Base-by-base conservation (phyloP, 1,140 invertebrate genomes). In the Diabrotica undecimpunctata region DNA sequence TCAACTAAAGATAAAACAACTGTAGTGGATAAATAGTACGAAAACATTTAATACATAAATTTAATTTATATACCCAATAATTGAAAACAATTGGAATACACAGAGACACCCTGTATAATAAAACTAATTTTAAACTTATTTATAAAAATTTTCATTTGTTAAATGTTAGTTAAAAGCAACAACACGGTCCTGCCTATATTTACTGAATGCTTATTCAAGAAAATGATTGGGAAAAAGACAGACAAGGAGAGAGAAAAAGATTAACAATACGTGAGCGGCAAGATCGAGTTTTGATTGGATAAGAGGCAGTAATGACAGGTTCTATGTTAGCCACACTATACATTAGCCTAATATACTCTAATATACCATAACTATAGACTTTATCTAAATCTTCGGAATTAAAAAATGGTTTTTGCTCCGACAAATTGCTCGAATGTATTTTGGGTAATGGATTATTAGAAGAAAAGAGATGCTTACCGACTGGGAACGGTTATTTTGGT, bases 281-380 rank as follows among this genome's bases (percentile, higher is more conserved):
- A 35, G 65, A 66, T 66, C 65, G 59, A 62, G 41, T 62, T 66
- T 68, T 66, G 67, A 58, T 65, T 65, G 64, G 67, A 38, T 68
- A 65, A 65, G 54, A 14, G 52, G 37, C 35, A 13, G 51, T 68
- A 68, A 68, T 68, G 63, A 68, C 54, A 52, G 55, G 60, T 68
- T 68, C 64, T 68, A 65, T 68, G 63, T 58, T 46, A 58, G 63
- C 67, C 67, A 69, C 67, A 66, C 67, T 69, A 69, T 69, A 69
- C 64, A 69, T 69, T 69, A 69, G 56, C 38, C 56, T 69, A 69
- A 69, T 69, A 52, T 62, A 69, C 61, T 46, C 53, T 69, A 65
- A 66, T 69, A 61, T 66, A 67, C 65, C 65, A 61, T 69, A 67
- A 69, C 61, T 56, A 52, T 65, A 37, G 38, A 57, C 57, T 69